Evolutionary conservation across 2,113 vertebrate genomes (phyloP).

Genomic region (Rhea pennata): DNA sequence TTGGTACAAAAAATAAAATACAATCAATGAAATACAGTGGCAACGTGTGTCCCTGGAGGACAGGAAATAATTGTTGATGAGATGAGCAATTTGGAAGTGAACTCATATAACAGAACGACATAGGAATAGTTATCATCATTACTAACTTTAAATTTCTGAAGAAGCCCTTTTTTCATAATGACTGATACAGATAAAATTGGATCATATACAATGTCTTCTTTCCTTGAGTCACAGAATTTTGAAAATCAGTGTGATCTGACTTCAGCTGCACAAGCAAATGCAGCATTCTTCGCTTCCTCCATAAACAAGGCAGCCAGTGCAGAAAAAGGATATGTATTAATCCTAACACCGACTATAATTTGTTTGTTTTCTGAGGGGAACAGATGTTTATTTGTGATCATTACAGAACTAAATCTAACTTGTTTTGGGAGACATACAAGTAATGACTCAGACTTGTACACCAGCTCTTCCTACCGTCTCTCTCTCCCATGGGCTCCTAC

Average conservation of each 20-base stretch:
- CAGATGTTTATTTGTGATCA: neutral
- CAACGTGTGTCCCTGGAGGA: neutral
- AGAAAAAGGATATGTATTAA: neutral
- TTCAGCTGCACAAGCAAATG: neutral
- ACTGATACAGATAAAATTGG: neutral
- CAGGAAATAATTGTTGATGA: slow-evolving; percentile 24
- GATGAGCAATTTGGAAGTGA: slow-evolving; percentile 32
- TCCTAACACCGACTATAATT: neutral
- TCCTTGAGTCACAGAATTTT: neutral
- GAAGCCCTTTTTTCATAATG: neutral
- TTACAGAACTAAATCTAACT: neutral
- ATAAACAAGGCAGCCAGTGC: neutral
- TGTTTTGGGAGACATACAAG: neutral
- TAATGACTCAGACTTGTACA: neutral
- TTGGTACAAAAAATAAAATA: slow-evolving; percentile 30
- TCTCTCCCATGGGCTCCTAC: neutral
- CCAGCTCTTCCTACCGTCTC: neutral
- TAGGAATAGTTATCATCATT: neutral
- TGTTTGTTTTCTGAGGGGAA: neutral
- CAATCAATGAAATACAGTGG: neutral
- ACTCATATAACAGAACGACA: neutral
- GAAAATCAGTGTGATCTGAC: neutral
- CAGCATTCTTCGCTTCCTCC: neutral
- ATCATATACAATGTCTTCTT: neutral
- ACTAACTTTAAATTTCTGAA: neutral